A percentile compares a stretch with the other conserved stretches of the same genome.
phyloP scores from a whole-genome alignment of 2,888 invertebrate genomes.

The Alloplasta piceator region DNA sequence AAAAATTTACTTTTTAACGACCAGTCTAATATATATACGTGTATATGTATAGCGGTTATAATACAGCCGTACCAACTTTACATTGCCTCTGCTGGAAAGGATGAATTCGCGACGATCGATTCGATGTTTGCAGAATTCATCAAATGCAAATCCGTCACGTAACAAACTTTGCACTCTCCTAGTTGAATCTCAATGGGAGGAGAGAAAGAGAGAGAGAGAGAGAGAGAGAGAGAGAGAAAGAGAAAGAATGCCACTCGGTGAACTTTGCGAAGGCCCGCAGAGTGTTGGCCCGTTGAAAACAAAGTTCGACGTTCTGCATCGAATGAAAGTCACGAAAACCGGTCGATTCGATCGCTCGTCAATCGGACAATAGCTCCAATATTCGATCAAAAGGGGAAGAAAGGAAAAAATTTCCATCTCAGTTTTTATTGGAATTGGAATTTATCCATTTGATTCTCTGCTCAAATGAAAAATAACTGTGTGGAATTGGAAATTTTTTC shows the following conservation, averaged over 20 bases:
- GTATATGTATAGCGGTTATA: not conserved
- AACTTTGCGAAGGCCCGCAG: constrained; percentile 20
- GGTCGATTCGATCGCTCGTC: constrained; percentile 40
- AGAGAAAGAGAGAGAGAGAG: not conserved
- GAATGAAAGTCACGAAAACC: constrained; percentile 42
- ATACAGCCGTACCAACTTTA: constrained; percentile 4
- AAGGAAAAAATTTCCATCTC: too few relatives aligned
- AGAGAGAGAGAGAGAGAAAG: constrained; percentile 1
- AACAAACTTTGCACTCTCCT: constrained; percentile 62
- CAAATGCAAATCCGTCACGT: constrained; percentile 65
- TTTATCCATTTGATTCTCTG: too few relatives aligned
- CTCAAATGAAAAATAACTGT: too few relatives aligned
- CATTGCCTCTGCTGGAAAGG: constrained; percentile 33
- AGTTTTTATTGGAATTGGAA: too few relatives aligned
- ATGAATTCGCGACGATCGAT: constrained; percentile 55
- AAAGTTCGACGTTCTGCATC: constrained; percentile 35
- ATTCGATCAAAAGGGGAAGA: too few relatives aligned
- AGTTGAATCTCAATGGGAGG: constrained; percentile 55
- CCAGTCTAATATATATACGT: too few relatives aligned
- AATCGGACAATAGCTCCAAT: too few relatives aligned
- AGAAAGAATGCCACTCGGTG: constrained; percentile 6
- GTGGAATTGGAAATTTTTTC: too few relatives aligned
- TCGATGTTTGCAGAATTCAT: constrained; percentile 62
- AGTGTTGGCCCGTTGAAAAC: not conserved
- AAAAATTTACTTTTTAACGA: too few relatives aligned